phyloP scores from a whole-genome alignment of 2,113 vertebrate genomes.

The Xiphophorus maculatus region DNA sequence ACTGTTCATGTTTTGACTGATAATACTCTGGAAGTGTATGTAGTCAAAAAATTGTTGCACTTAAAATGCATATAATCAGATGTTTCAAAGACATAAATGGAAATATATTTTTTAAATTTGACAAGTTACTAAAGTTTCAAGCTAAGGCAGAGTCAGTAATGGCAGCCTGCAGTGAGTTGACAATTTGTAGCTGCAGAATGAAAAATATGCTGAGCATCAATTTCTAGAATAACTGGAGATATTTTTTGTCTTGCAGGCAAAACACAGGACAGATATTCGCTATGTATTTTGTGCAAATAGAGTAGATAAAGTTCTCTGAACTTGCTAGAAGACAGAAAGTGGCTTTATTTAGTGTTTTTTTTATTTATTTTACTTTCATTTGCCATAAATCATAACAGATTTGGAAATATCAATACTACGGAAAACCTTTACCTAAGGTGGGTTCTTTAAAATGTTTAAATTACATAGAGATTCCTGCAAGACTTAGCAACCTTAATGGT shows the following conservation, averaged over 20 bases:
- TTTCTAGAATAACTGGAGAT: no score
- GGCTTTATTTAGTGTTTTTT: not conserved
- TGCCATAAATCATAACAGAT: not conserved
- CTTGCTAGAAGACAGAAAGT: not conserved
- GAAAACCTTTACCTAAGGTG: not conserved
- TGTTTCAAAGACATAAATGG: no score
- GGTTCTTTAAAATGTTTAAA: not conserved
- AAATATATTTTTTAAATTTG: no score
- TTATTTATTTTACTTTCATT: not conserved
- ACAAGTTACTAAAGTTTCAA: no score
- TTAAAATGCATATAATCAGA: no score
- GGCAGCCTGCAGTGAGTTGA: not conserved
- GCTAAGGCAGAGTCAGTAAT: not conserved
- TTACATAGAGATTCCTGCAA: not conserved
- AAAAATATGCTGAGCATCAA: no score
- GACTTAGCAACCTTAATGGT: not conserved
- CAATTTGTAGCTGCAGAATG: no score
- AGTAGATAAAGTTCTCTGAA: not conserved
- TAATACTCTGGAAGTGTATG: no score
- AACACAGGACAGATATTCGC: not conserved
- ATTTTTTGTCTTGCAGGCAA: not conserved
- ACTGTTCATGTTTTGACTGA: no score
- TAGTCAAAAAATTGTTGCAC: no score
- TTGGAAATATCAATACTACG: not conserved
- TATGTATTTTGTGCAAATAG: not conserved